Evolutionary conservation across 2,113 vertebrate species (phyloP).

Genomic region (Scytalopus superciliaris): DNA sequence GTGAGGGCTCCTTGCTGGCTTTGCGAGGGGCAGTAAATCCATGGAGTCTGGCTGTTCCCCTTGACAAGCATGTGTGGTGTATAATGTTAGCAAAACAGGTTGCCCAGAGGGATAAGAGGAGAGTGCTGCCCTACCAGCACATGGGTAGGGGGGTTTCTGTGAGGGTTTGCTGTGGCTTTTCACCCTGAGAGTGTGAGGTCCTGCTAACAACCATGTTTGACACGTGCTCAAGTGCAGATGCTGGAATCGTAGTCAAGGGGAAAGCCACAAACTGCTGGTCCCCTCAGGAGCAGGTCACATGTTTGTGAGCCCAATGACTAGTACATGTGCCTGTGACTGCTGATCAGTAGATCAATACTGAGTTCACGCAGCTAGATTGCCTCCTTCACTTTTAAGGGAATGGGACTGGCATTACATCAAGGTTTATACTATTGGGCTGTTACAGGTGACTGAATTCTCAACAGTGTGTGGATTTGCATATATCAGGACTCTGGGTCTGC

Average conservation of each 20-base stretch:
- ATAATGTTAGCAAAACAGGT: neutral
- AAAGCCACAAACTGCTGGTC: neutral
- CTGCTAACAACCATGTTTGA: rapidly evolving
- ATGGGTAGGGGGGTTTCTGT: neutral
- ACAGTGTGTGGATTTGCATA: neutral
- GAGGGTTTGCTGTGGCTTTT: neutral
- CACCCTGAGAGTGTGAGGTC: neutral
- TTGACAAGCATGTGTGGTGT: rapidly evolving
- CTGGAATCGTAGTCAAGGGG: neutral
- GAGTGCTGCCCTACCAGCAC: rapidly evolving
- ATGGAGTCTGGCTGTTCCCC: neutral
- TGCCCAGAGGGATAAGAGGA: neutral
- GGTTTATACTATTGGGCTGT: neutral
- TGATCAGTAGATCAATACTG: neutral
- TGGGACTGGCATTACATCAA: neutral
- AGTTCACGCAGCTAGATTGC: neutral
- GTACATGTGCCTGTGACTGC: neutral
- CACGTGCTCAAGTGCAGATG: rapidly evolving
- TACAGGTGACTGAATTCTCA: neutral
- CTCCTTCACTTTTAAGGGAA: neutral
- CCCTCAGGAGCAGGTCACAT: neutral
- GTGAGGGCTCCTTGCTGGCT: neutral
- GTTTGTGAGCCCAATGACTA: neutral
- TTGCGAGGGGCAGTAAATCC: neutral
- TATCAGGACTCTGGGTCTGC: neutral